These are phyloP conservation scores for Dorcus hopei DNA, from an alignment of 2,888 invertebrate genomes.

Conservation along the genomic window DNA sequence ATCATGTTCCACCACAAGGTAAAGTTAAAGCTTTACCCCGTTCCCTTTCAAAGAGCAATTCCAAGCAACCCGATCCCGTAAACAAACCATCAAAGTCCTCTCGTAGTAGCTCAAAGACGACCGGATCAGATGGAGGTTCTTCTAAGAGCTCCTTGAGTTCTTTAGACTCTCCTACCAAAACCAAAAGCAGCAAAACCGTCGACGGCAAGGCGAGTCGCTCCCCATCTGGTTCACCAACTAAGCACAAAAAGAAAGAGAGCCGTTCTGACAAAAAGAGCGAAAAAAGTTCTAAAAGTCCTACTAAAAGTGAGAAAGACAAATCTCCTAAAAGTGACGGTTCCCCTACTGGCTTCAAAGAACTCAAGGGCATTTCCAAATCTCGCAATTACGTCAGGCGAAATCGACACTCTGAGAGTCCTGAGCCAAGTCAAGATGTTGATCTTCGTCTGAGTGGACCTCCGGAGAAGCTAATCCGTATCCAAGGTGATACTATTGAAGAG, in stretches of 20 bases:
- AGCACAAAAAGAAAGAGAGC: slow-evolving; percentile 31
- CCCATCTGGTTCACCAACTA: slow-evolving; percentile 27
- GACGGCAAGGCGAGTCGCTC: slow-evolving; percentile 28
- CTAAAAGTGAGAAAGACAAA: slow-evolving; percentile 9
- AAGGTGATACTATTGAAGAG: slow-evolving; percentile 34
- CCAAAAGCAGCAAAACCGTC: slow-evolving; percentile 30
- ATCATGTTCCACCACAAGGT: slow-evolving; percentile 31
- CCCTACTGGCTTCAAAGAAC: slow-evolving; percentile 52
- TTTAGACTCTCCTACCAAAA: slow-evolving; percentile 45
- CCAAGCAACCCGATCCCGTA: slow-evolving; percentile 22
- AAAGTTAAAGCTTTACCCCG: slow-evolving; percentile 30
- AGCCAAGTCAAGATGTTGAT: slow-evolving; percentile 47
- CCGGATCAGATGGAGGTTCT: slow-evolving; percentile 19
- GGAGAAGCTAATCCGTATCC: slow-evolving; percentile 45
- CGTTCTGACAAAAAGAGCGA: slow-evolving; percentile 40
- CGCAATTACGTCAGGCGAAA: slow-evolving; percentile 67
- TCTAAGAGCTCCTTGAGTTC: slow-evolving; percentile 31
- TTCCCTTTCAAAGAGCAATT: slow-evolving; percentile 35
- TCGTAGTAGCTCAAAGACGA: slow-evolving; percentile 24
- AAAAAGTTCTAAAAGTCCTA: slow-evolving; percentile 13
- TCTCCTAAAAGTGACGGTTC: slow-evolving; percentile 12
- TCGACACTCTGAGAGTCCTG: slow-evolving; percentile 59
- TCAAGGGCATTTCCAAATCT: slow-evolving; percentile 57
- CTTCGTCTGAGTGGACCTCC: slow-evolving; percentile 43
- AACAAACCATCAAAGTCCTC: slow-evolving; percentile 33